These are phyloP conservation scores for Hydrochoerus hydrochaeris DNA, from an alignment of 2,113 vertebrate genomes.

Conservation along the genomic window DNA sequence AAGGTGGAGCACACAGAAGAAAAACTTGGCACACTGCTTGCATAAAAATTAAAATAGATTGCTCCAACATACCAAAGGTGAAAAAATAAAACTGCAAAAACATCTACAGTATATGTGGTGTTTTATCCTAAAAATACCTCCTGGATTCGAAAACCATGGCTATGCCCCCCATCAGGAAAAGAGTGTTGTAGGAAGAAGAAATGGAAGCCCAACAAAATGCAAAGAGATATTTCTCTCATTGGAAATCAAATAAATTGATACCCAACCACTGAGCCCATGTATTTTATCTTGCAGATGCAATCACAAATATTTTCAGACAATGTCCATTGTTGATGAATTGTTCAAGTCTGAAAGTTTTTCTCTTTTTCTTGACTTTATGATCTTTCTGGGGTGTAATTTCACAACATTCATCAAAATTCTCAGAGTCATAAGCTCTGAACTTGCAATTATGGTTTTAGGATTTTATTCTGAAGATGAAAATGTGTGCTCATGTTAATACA, in stretches of 20 bases:
- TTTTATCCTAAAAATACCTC: background rate
- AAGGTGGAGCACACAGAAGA: background rate
- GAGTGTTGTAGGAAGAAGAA: background rate
- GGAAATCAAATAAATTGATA: background rate
- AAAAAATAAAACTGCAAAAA: background rate
- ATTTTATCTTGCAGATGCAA: background rate
- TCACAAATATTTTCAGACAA: background rate
- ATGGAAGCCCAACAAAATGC: background rate
- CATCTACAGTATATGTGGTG: background rate
- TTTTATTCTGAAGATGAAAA: background rate
- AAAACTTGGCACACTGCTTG: background rate
- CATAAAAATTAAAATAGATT: background rate
- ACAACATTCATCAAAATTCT: background rate
- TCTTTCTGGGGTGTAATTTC: background rate
- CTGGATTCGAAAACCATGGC: background rate
- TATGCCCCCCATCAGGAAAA: background rate
- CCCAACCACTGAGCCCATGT: background rate
- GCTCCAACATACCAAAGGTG: background rate
- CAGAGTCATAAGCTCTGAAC: background rate
- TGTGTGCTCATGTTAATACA: background rate
- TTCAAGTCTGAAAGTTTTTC: background rate
- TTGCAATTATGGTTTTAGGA: background rate
- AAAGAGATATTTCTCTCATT: background rate
- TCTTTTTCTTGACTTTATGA: background rate
- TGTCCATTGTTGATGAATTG: background rate